A percentile compares a stretch with the other conserved stretches of the same genome.
phyloP scores from a whole-genome alignment of 2,888 invertebrate genomes.

The Lochmaea crataegi region DNA sequence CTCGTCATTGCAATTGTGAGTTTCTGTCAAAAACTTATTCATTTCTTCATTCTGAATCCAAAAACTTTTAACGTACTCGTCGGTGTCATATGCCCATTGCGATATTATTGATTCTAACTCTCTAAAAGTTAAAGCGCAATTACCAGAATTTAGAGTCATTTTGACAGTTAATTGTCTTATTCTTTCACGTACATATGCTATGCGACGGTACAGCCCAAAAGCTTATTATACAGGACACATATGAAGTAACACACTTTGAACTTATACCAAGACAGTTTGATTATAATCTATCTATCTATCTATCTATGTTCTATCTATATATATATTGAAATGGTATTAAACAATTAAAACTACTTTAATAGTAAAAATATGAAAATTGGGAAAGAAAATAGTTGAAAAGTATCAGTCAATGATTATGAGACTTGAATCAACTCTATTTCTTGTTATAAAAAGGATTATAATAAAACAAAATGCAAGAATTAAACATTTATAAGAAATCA shows the following conservation, averaged over 20 bases:
- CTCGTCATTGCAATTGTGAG: not conserved
- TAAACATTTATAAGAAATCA: too few species aligned
- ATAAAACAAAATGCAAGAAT: too few species aligned
- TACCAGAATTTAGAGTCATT: constrained; percentile 28
- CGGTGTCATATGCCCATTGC: constrained; percentile 23
- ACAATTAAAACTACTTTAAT: too few species aligned
- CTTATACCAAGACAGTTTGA: too few species aligned
- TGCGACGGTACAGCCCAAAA: not conserved
- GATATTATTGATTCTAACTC: constrained; percentile 21
- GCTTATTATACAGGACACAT: not conserved
- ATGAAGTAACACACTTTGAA: not conserved
- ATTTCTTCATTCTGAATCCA: constrained; percentile 18
- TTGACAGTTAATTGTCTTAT: constrained; percentile 15
- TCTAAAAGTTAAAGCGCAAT: constrained; percentile 7
- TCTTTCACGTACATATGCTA: not conserved
- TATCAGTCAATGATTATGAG: too few species aligned
- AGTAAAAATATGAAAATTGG: too few species aligned
- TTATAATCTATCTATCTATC: too few species aligned
- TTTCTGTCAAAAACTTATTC: constrained; percentile 12
- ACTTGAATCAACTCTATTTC: too few species aligned
- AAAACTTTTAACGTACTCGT: constrained; percentile 17
- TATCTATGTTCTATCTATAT: too few species aligned
- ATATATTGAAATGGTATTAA: too few species aligned
- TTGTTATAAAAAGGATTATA: too few species aligned
- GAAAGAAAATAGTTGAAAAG: too few species aligned